A percentile compares a stretch with the other conserved stretches of the same genome.
These are phyloP conservation scores for Pelvicachromis taeniatus DNA, from an alignment of 2,113 vertebrate genomes.

Conservation along the genomic window DNA sequence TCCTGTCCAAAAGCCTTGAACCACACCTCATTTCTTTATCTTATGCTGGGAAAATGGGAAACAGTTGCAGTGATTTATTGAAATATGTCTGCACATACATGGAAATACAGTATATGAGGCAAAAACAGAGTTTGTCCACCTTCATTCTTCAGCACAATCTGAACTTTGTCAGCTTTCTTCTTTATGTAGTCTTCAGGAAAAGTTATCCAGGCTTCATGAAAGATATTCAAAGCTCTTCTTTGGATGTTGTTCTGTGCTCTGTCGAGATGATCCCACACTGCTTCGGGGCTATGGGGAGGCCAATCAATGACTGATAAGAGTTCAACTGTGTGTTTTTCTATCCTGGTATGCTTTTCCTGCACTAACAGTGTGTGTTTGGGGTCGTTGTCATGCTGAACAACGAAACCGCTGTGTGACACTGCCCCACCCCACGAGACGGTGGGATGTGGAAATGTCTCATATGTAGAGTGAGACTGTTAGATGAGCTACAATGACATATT, in stretches of 20 bases:
- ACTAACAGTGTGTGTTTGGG: not conserved
- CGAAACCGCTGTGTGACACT: not conserved
- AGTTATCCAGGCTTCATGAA: not conserved
- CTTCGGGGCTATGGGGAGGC: not conserved
- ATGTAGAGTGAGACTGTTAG: not conserved
- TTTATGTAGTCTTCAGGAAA: not conserved
- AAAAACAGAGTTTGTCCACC: not conserved
- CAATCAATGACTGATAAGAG: not conserved
- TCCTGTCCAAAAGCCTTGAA: not conserved
- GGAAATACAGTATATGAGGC: fast-evolving
- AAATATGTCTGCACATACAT: not conserved
- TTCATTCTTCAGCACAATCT: not conserved
- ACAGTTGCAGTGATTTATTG: not conserved
- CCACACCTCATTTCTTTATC: not conserved
- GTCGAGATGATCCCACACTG: not conserved
- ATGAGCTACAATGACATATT: not conserved
- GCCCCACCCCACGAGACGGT: not conserved
- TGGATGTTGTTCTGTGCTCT: not conserved
- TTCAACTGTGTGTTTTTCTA: not conserved
- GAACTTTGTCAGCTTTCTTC: not conserved
- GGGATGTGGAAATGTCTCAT: not conserved
- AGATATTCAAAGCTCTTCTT: not conserved
- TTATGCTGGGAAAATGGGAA: not conserved
- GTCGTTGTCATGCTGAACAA: not conserved
- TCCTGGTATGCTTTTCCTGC: not conserved